Evolutionary conservation across 2,888 invertebrate species (phyloP).

Genomic region (Nymphalis urticae): DNA sequence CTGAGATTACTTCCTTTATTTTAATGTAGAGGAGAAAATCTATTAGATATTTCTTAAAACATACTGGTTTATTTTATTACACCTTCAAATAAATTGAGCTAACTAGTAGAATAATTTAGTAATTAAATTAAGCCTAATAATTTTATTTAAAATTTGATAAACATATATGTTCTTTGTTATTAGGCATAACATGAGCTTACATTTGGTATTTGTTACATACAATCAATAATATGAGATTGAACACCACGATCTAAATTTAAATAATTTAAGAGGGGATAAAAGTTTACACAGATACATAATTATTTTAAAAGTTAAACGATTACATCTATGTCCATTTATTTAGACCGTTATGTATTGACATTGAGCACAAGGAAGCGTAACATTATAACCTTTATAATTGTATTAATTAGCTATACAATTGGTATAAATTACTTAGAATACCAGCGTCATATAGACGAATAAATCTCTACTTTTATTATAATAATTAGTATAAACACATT

Average conservation of each 20-base stretch:
- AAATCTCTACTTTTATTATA: conserved; percentile 51
- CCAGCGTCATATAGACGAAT: conserved; percentile 78
- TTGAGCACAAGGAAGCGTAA: conserved; percentile 80
- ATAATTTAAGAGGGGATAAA: conserved; percentile 34
- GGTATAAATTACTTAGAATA: conserved; percentile 57
- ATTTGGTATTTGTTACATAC: conserved; percentile 52
- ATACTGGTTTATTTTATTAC: conserved; percentile 8
- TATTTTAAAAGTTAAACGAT: conserved; percentile 12
- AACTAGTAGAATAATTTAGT: conserved; percentile 49
- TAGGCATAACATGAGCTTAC: conserved; percentile 47
- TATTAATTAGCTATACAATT: conserved; percentile 51
- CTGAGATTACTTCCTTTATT: conserved; percentile 26
- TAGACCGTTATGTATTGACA: conserved; percentile 70
- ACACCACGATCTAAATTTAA: conserved; percentile 56
- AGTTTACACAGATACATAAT: conserved; percentile 12
- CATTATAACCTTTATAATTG: conserved; percentile 51
- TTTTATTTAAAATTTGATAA: conserved; percentile 3
- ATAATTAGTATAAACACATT: conserved; percentile 58
- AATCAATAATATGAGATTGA: conserved; percentile 67
- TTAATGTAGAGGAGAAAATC: conserved; percentile 21
- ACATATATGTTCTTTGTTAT: conserved; percentile 52
- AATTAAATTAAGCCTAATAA: conserved; percentile 28
- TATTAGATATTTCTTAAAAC: conserved; percentile 14
- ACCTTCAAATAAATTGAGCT: conserved; percentile 57
- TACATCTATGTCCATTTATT: conserved; percentile 38